Base-by-base conservation (phyloP, 2,113 vertebrate genomes). In the Callospermophilus lateralis region DNA sequence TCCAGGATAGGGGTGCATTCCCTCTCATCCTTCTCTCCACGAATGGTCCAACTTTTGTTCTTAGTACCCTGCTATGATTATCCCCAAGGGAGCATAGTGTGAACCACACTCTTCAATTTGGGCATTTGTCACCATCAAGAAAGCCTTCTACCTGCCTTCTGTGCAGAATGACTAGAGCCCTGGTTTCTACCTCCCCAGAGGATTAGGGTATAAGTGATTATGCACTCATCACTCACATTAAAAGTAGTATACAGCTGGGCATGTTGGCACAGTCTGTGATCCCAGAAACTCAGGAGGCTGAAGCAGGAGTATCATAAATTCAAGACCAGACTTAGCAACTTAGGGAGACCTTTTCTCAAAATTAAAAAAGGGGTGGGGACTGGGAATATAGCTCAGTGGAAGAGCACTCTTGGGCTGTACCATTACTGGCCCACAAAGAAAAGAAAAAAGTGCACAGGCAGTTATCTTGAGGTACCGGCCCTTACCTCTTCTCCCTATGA, bases 51-150 rank as follows among this genome's bases (percentile, higher is more conserved):
- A 28, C 26, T 81, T 90, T 74, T 74, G 45, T 74, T 67, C 20
- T 34, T 39, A 99, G 98, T 98, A 99, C 37, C 98, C 98, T 58
- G 98, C 97, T 12, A 95, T 83, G 61, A 98, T 98, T 26, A 98
- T 99, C 24, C 98, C 99, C 20, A 98, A 98, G 97, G 98, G 98
- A 30, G 98, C 55, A 99, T 99, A 87, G 98, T 98, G 76, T 98
- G 97, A 95, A 99, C 99, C 48, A 98, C 98, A 16, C 0, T 99
- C 0, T 98, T 98, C 39, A 99, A 98, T 87, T 55, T 99, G 89
- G 92, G 67, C 22, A 97, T 99, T 55, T 96, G 98, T 83, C 61
- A 98, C 98, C 26, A 85, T 98, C 53, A 98, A 98, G 99, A 91
- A 95, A 97, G 84, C 6, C 37, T 53, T 77, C 22, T 39, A 37